Evolutionary conservation across 2,113 vertebrate species (phyloP), one percentile per base, ranked within the genome.

Genomic region (Meles meles): DNA sequence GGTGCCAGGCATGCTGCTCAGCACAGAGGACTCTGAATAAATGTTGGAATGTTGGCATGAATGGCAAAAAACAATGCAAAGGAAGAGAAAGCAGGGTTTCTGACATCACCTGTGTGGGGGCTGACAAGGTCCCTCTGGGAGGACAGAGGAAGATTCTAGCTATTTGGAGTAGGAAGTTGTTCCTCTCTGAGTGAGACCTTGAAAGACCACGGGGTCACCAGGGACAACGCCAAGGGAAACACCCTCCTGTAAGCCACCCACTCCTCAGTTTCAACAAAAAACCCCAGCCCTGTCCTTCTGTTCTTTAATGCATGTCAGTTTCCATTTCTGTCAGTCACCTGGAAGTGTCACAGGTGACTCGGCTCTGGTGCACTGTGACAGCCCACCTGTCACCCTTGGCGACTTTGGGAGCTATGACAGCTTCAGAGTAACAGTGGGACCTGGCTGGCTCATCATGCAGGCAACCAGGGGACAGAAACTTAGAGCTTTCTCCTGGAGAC

Each of bases 301-400:
- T 82, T 96, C 83, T 88, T 83, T 1, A 8, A 57, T 63, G 65
- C 21, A 2, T 80, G 23, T 97, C 34, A 0, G 89, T 97, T 80
- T 84, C 77, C 61, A 81, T 97, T 92, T 80, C 90, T 42, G 25
- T 96, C 23, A 42, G 37, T 97, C 91, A 77, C 55, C 82, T n/a
- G 97, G 67, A 94, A 15, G 84, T 96, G 96, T 98, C 92, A 77
- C 96, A 92, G 37, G 92, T 52, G 31, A 81, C 88, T 65, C 44
- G 2, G 20, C 25, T 87, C 83, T 0, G 52, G 92, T 25, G 27
- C 87, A 21, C 69, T 0, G 0, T 71, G 90, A 93, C 98, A 96
- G 93, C 63, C 92, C 90, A 93, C 91, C 86, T 96, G 95, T 93
- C 97, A 96, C 95, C 94, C 80, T 88, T 91, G 95, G 94, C 76